These are phyloP conservation scores for Pluvialis apricaria DNA, from an alignment of 2,113 vertebrate species.

Conservation along the genomic window DNA sequence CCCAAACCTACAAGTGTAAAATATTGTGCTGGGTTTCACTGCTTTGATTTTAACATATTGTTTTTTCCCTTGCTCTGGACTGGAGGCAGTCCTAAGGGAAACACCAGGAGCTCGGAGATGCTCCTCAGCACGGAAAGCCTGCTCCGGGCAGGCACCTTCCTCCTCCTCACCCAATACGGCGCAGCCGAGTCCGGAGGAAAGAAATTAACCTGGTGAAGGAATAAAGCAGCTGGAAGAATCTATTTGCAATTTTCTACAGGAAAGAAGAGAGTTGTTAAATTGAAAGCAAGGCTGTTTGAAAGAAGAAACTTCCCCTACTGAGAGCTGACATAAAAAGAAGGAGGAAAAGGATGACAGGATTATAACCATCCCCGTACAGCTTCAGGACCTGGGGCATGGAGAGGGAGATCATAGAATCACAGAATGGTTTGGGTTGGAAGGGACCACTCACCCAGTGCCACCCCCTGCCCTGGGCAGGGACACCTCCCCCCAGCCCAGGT, in stretches of 20 bases:
- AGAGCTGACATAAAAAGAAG: not conserved
- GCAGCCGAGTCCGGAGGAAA: not conserved
- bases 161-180: not conserved
- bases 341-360: not conserved
- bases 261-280: not conserved
- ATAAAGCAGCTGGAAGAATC: not conserved
- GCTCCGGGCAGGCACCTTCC: not conserved
- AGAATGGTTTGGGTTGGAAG: too few species aligned
- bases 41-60: not conserved
- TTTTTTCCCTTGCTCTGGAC: not conserved
- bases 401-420: not conserved
- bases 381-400: rapidly evolving
- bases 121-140: not conserved
- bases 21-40: not conserved
- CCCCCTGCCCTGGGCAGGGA: too few species aligned
- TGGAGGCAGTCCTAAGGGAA: not conserved
- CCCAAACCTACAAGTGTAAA: not conserved
- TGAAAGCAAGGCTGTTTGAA: not conserved
- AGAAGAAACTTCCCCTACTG: not conserved
- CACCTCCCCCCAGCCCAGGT: too few species aligned
- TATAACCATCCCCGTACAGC: rapidly evolving
- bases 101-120: not conserved
- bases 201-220: not conserved
- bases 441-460: too few species aligned
- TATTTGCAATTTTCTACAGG: not conserved